Evolutionary conservation across 1,140 invertebrate species (phyloP).

Genomic region (Augochlora pura): DNA sequence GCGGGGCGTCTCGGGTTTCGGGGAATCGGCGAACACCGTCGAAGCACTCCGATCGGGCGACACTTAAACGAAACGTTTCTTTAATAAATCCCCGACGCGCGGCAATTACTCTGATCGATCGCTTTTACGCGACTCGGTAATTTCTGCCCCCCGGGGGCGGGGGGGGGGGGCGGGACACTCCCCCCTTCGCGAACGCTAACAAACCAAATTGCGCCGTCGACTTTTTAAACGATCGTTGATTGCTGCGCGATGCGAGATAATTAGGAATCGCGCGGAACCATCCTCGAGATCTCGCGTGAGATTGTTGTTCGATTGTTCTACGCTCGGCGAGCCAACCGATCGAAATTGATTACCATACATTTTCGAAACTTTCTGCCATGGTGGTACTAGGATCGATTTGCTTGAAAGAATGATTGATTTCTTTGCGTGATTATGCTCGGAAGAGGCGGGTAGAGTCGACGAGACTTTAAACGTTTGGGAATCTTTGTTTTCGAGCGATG

Average conservation of each 20-base stretch:
- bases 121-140: not conserved
- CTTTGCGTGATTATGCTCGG: too few relatives aligned
- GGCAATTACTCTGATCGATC: constrained; percentile 3
- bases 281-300: too few relatives aligned
- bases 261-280: not conserved
- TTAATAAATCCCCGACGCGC: constrained; percentile 8
- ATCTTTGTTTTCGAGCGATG: too few relatives aligned
- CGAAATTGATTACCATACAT: too few relatives aligned
- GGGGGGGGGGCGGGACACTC: not conserved
- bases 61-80: not conserved
- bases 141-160: too few relatives aligned
- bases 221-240: not conserved
- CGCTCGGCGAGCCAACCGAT: too few relatives aligned
- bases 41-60: not conserved
- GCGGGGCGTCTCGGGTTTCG: not conserved
- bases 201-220: not conserved
- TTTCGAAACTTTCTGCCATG: too few relatives aligned
- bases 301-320: too few relatives aligned
- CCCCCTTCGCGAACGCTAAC: not conserved
- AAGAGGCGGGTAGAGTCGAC: too few relatives aligned
- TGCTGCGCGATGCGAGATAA: not conserved
- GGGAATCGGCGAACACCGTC: not conserved
- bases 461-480: too few relatives aligned
- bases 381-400: too few relatives aligned
- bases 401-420: too few relatives aligned